A percentile compares a stretch with the other conserved stretches of the same genome.
Evolutionary conservation across 2,888 invertebrate genomes (phyloP).

Genomic region (Celastrina argiolus): DNA sequence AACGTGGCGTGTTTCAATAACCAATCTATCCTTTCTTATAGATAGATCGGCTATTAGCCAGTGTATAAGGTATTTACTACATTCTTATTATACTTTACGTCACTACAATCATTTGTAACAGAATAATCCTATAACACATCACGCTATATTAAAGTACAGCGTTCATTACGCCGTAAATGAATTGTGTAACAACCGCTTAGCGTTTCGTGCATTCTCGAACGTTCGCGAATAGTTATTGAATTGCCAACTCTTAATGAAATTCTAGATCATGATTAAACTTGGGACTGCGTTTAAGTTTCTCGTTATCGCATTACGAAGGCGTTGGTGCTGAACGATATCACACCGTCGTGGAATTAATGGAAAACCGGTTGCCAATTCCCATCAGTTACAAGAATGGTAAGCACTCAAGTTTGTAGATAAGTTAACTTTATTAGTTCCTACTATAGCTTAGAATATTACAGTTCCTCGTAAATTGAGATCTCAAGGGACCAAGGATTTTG

Average conservation of each 20-base stretch:
- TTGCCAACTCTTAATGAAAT: slow-evolving; percentile 15
- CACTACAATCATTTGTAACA: not conserved
- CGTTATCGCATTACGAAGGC: not conserved
- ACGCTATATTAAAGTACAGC: not conserved
- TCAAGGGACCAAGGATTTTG: no score
- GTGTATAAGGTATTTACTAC: no score
- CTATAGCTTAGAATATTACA: not conserved
- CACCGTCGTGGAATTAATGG: not conserved
- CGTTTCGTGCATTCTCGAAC: not conserved
- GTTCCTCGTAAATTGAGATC: not conserved
- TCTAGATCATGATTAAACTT: slow-evolving; percentile 1
- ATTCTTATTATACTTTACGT: not conserved
- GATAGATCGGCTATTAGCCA: no score
- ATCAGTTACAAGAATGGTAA: not conserved
- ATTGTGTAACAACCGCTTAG: not conserved
- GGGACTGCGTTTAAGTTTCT: not conserved
- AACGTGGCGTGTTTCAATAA: no score
- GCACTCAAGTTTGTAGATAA: not conserved
- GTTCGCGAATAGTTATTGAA: not conserved
- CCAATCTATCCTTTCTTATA: no score
- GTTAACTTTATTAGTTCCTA: not conserved
- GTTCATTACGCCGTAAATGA: not conserved
- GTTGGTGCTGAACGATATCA: not conserved
- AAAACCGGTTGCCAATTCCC: not conserved
- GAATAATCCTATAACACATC: not conserved